These are phyloP conservation scores for Toxonevra muliebris DNA, from an alignment of 2,888 invertebrate species.

Conservation along the genomic window DNA sequence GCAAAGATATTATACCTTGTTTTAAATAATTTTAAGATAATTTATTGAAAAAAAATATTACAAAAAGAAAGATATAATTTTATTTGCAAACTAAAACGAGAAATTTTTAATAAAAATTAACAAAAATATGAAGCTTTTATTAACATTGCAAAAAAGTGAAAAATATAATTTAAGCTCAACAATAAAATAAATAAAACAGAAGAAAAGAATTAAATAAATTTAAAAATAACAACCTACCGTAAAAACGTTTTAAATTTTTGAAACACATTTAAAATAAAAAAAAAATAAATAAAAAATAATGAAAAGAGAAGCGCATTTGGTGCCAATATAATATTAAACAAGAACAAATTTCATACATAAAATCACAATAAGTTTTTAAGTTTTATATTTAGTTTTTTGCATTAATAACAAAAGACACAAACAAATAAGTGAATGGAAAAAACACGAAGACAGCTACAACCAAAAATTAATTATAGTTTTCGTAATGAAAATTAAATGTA, in stretches of 20 bases:
- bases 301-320: conserved; percentile 6
- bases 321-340: conserved; percentile 14
- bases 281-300: not conserved
- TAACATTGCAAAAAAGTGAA: conserved; percentile 20
- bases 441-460: conserved; percentile 45
- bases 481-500: conserved; percentile 18
- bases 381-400: conserved; percentile 4
- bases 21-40: too few species aligned
- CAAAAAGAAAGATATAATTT: too few species aligned
- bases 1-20: too few species aligned
- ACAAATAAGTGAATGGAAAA: conserved; percentile 9
- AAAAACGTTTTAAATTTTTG: conserved; percentile 33
- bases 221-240: conserved; percentile 18
- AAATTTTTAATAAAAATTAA: too few species aligned
- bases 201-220: not conserved
- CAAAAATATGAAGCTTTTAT: conserved; percentile 10
- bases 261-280: conserved; percentile 34
- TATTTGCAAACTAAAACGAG: too few species aligned
- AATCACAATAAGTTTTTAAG: conserved; percentile 6
- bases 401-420: conserved; percentile 29
- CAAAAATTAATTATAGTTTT: conserved; percentile 48
- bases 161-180: conserved; percentile 17
- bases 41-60: too few species aligned
- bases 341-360: conserved; percentile 4
- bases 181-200: conserved; percentile 18